phyloP scores from a whole-genome alignment of 2,888 invertebrate species.

The Tenthredo notha region DNA sequence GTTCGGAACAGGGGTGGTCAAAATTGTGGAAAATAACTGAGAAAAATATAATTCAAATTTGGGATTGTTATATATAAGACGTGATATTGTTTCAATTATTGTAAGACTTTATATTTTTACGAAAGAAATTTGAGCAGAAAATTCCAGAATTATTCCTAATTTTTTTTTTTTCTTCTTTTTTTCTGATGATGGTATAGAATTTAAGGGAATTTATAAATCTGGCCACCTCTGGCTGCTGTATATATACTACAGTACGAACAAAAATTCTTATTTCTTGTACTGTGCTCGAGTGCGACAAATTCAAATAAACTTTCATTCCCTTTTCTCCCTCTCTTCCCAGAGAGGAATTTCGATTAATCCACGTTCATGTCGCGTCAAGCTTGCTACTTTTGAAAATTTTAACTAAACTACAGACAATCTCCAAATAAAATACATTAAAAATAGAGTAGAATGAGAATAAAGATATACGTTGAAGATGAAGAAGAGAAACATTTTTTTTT shows the following conservation, averaged over 20 bases:
- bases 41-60: neutral
- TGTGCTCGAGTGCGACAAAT: neutral
- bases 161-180: neutral
- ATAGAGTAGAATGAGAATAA: neutral
- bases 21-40: neutral
- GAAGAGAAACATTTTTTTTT: neutral
- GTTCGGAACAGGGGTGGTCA: neutral
- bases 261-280: conserved; percentile 21
- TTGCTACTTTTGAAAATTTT: conserved; percentile 12
- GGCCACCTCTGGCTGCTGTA: neutral
- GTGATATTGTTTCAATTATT: neutral
- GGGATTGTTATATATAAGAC: no score
- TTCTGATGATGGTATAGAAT: neutral
- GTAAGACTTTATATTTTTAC: neutral
- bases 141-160: neutral
- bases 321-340: neutral
- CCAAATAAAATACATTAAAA: neutral
- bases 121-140: neutral
- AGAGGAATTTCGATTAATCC: conserved; percentile 28
- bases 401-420: neutral
- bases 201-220: neutral
- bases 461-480: neutral
- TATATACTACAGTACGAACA: neutral
- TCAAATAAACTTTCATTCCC: neutral
- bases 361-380: neutral